Conservation (phyloP, 2,113 vertebrate species). For the Gambusia holbrooki region DNA sequence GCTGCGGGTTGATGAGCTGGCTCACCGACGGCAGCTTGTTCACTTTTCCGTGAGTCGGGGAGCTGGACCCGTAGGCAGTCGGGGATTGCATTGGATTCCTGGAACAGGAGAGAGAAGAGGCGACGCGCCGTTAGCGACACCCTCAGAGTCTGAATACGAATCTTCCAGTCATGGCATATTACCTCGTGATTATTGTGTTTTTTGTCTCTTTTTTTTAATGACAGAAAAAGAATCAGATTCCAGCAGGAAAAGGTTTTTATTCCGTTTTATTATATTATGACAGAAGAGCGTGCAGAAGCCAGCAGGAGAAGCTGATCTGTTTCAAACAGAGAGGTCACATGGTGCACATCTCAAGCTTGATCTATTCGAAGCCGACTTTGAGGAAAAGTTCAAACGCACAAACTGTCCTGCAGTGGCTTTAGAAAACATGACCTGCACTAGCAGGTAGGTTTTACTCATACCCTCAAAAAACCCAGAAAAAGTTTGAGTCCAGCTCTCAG, state of each 20-base stretch:
- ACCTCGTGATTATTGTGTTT: neutral
- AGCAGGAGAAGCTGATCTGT: constrained; percentile 60
- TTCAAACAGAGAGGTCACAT: constrained; percentile 71
- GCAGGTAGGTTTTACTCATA: constrained; percentile 39
- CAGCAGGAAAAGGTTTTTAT: constrained; percentile 75
- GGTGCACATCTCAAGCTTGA: constrained; percentile 37
- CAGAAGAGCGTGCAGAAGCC: constrained; percentile 70
- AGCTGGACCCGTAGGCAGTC: constrained; percentile 87
- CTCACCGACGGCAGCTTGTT: constrained; percentile 99
- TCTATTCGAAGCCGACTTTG: constrained; percentile 40
- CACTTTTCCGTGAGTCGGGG: constrained; percentile 92
- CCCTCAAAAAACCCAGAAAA: constrained; percentile 33
- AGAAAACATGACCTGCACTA: constrained; percentile 83
- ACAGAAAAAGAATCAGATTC: constrained; percentile 23
- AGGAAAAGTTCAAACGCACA: constrained; percentile 52
- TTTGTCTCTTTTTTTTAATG: neutral
- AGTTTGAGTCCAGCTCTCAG: constrained; percentile 89
- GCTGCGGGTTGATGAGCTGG: constrained; percentile 98
- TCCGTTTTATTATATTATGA: constrained; percentile 55
- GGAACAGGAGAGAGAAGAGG: constrained; percentile 68
- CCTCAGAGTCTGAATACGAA: neutral
- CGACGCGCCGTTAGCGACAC: constrained; percentile 42
- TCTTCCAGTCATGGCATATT: neutral
- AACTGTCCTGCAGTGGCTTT: constrained; percentile 82
- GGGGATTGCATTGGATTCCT: constrained; percentile 92